Evolutionary conservation across 1,140 invertebrate genomes (phyloP).

Genomic region (Episyrphus balteatus): DNA sequence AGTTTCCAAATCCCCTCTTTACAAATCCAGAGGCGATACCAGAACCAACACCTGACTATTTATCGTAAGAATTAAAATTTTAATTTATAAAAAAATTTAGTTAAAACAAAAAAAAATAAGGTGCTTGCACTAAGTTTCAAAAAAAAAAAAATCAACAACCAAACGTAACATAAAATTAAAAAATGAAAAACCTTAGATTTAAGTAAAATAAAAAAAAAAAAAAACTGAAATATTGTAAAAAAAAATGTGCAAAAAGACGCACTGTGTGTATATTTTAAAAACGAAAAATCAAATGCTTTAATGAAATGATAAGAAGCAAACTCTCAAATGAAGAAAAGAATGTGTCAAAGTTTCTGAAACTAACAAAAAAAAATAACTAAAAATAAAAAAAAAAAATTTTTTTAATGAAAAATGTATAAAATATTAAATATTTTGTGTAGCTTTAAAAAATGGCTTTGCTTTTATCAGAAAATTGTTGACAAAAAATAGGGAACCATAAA

Average conservation of each 20-base stretch:
- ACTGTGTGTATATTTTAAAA: background rate
- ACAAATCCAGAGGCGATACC: slow-evolving; percentile 58
- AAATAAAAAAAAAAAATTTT: background rate
- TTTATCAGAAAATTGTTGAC: background rate
- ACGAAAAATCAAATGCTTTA: background rate
- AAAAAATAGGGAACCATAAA: background rate
- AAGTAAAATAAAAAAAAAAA: slow-evolving; percentile 11
- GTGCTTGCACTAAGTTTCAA: too few relatives aligned
- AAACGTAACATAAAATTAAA: background rate
- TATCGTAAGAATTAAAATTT: slow-evolving; percentile 21
- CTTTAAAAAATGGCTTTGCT: background rate
- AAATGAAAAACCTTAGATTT: slow-evolving; percentile 4
- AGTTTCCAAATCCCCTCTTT: slow-evolving; percentile 90
- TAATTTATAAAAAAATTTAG: too few relatives aligned
- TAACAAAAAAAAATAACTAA: slow-evolving; percentile 1
- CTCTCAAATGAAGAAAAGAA: slow-evolving; percentile 7
- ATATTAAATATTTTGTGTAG: background rate
- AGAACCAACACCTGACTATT: slow-evolving; percentile 40
- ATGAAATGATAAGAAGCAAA: background rate
- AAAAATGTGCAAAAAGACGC: slow-evolving; percentile 29
- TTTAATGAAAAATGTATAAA: too few relatives aligned
- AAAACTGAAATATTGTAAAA: slow-evolving; percentile 20
- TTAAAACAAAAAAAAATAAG: too few relatives aligned
- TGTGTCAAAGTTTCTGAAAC: slow-evolving; percentile 13
- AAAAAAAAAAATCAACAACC: too few relatives aligned